Percentiles rank a stretch among this genome's conserved stretches.
Conservation (phyloP, 1,140 invertebrate genomes). For the Drosophila pseudoobscura region DNA sequence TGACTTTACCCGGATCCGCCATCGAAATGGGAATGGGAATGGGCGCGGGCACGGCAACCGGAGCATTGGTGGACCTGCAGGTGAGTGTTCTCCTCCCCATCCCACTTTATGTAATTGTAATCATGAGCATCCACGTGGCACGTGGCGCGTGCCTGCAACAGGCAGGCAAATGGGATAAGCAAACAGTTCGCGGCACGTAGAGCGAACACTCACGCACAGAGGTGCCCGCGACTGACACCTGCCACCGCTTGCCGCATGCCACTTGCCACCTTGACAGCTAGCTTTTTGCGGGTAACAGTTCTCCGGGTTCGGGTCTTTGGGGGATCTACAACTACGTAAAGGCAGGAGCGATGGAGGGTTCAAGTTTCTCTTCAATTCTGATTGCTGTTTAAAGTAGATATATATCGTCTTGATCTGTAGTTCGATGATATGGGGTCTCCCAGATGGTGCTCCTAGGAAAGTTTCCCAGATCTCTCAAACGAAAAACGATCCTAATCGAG, state of each 20-base stretch:
- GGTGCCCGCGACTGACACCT: constrained; percentile 39
- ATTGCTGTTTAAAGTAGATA: constrained; percentile 17
- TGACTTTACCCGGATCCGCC: constrained; percentile 43
- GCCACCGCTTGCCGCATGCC: constrained; percentile 22
- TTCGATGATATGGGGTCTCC: too few relatives aligned
- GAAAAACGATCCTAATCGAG: background rate
- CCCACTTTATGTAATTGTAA: constrained; percentile 59
- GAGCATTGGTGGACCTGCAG: constrained; percentile 46
- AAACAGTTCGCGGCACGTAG: constrained; percentile 73
- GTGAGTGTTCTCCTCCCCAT: constrained; percentile 46
- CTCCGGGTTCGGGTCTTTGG: background rate
- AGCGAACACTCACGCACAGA: constrained; percentile 19
- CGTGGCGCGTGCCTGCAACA: constrained; percentile 37
- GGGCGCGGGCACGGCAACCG: background rate
- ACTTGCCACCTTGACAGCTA: constrained; percentile 28
- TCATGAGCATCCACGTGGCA: constrained; percentile 48
- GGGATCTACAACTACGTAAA: background rate
- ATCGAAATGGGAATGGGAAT: constrained; percentile 23
- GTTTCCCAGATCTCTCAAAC: too few relatives aligned
- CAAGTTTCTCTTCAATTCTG: constrained; percentile 15
- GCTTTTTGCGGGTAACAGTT: background rate
- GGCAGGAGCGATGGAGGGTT: constrained; percentile 10
- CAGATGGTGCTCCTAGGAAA: too few relatives aligned
- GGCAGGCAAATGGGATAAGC: constrained; percentile 57
- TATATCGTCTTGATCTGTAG: too few relatives aligned